Percentiles rank a stretch among this genome's conserved stretches.
Evolutionary conservation across 2,113 vertebrate species (phyloP).

Genomic region (Mastomys coucha): DNA sequence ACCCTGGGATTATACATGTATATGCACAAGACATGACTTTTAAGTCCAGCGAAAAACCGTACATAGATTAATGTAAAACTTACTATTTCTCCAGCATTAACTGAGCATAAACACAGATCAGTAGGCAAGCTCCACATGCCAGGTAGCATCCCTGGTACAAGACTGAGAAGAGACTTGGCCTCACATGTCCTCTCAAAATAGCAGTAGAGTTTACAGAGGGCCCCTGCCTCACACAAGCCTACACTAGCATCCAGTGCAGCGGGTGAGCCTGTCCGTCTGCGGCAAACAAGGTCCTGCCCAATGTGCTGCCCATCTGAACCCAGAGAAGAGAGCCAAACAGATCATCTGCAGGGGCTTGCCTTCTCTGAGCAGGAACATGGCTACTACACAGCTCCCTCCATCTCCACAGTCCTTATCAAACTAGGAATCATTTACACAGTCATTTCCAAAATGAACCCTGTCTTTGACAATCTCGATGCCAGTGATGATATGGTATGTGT

Average conservation of each 20-base stretch:
- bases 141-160: neutral
- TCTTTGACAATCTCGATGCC: neutral
- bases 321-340: rapidly evolving
- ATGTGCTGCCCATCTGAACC: rapidly evolving
- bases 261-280: rapidly evolving
- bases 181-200: neutral
- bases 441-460: neutral
- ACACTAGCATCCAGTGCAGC: rapidly evolving
- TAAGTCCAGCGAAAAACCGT: neutral
- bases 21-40: neutral
- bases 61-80: constrained; percentile 70
- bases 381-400: neutral
- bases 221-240: neutral
- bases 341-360: rapidly evolving
- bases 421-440: rapidly evolving
- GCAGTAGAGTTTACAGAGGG: neutral
- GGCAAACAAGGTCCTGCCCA: rapidly evolving
- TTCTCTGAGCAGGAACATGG: neutral
- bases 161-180: neutral
- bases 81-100: neutral
- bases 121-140: rapidly evolving
- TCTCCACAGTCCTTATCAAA: no score
- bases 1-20: neutral
- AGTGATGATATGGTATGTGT: rapidly evolving
- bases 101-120: neutral